Conservation (phyloP, 2,797 vertebrate genomes). For the Avahi laniger region DNA sequence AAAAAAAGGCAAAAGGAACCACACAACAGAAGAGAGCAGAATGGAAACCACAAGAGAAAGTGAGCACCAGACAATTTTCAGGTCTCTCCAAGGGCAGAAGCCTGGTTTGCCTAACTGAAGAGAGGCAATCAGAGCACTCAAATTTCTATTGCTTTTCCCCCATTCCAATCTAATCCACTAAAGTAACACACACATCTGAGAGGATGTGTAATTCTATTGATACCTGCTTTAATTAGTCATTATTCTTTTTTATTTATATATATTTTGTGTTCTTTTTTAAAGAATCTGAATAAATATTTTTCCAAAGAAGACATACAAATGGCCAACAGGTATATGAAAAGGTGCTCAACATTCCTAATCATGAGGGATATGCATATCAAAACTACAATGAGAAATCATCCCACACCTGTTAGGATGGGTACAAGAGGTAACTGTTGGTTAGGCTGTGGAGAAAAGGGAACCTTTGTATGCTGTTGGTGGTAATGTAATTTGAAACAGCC, state of each 20-base stretch:
- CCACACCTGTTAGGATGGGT: neutral
- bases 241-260: neutral
- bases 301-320: neutral
- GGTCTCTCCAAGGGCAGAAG: neutral
- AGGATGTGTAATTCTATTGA: neutral
- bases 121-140: neutral
- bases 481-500: neutral
- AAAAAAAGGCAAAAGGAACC: neutral
- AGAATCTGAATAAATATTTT: neutral
- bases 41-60: conserved; percentile 1
- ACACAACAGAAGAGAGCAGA: neutral
- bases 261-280: neutral
- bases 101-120: neutral
- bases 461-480: neutral
- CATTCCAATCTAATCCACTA: neutral
- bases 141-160: neutral
- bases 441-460: neutral
- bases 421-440: neutral
- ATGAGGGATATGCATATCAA: neutral
- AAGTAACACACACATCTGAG: neutral
- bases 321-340: neutral
- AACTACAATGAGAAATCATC: neutral
- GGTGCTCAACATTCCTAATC: neutral
- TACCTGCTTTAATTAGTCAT: neutral
- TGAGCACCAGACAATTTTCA: neutral